Base-by-base conservation (phyloP, 2,113 vertebrate species). In the Fulmarus glacialis region DNA sequence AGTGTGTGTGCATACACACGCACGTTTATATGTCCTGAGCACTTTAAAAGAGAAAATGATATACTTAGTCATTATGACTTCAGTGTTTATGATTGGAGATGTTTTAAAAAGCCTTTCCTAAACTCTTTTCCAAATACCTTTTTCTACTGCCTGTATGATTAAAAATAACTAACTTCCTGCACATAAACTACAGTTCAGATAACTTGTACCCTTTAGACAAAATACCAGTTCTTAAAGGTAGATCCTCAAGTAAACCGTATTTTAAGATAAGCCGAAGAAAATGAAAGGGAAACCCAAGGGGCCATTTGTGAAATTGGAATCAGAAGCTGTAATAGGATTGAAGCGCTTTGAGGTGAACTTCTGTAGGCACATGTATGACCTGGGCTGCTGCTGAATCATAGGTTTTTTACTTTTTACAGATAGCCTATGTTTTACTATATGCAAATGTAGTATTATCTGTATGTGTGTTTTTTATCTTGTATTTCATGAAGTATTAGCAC, bases 401-500 rank as follows among this genome's bases (percentile, higher is more conserved):
- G 18, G 20, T 2, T 13, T 30, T 30, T 40, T 29, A 11, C 40
- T 59, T 73, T 18, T 43, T 77, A 26, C 32, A 4, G 21, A 8
- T 4, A 40, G 32, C 47, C 24, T 12, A 0, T 36, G 50, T 17
- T 43, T 66, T 50, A 14, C 29, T 16, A 0, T 12, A 5, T 32
- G 72, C 24, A 59, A 62, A 62, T 8, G 16, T 17, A 4, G 4
- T 17, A 2, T 24, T 43, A 53, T 50, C 38, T 17, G 4, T 27
- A 6, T 10, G 11, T 5, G 0, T 7, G 34, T 19, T 19, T 43
- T 36, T n/a, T 9, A 3, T 42, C 17, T 27, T 8, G 30, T 30
- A 8, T 74, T 70, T 55, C 27, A 13, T 53, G 34, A 50, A 55
- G 27, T 32, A 15, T 11, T 34, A 30, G 59, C 52, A 21, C 30